phyloP scores from a whole-genome alignment of 2,888 invertebrate genomes.

The Apomyelois bistriatella region DNA sequence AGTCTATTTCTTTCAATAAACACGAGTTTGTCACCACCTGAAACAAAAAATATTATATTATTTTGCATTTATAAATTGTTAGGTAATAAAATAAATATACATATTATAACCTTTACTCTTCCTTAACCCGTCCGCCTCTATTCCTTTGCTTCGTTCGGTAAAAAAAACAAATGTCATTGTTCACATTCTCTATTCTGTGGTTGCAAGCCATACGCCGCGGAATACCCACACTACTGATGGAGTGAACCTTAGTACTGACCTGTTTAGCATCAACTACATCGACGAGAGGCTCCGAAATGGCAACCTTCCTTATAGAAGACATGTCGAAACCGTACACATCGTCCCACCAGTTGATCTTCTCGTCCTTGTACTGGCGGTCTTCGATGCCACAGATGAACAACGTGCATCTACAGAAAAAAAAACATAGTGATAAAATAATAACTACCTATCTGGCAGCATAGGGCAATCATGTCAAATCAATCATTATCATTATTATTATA shows the following conservation, averaged over 20 bases:
- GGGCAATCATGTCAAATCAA: no score
- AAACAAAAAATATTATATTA: constrained; percentile 19
- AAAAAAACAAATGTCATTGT: no score
- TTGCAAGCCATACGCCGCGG: no score
- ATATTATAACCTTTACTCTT: no score
- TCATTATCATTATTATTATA: no score
- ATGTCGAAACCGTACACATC: constrained; percentile 99
- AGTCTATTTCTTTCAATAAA: constrained; percentile 97
- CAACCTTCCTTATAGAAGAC: constrained; percentile 98
- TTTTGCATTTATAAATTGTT: no score
- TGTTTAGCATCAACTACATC: constrained; percentile 99
- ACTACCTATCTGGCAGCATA: no score
- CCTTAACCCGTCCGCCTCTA: no score
- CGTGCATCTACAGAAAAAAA: constrained; percentile 83
- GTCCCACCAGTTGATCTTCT: constrained; percentile 99
- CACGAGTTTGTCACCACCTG: constrained; percentile 96
- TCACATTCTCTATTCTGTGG: no score
- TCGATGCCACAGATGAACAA: constrained; percentile 96
- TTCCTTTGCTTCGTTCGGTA: no score
- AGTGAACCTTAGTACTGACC: constrained; percentile 62
- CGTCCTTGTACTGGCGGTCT: constrained; percentile 99
- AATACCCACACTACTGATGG: no score
- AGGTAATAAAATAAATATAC: no score
- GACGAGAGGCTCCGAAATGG: constrained; percentile 98
- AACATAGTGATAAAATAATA: not conserved